Evolutionary conservation across 2,797 vertebrate species (phyloP), one percentile per base, ranked within the genome.

Genomic region (Erpetoichthys calabaricus): DNA sequence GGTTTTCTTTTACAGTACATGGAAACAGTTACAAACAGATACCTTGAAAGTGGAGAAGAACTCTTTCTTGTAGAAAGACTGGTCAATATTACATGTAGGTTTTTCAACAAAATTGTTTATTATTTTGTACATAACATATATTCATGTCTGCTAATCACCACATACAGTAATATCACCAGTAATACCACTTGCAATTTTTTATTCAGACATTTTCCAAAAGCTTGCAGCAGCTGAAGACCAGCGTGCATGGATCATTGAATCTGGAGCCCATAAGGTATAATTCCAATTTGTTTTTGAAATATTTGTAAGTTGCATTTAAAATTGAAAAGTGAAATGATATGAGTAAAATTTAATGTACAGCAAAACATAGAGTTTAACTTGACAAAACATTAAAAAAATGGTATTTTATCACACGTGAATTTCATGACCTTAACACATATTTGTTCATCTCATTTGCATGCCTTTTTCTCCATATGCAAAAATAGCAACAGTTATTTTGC

Each of bases 131-230:
- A 42, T 41, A 8, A 25, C 2, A 2, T 25, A 25, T 25, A 25
- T 25, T 25, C 25, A 25, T 25, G 25, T 25, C 25, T 25, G 25
- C 25, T 25, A 25, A 25, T 25, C 25, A 25, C 25, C 2, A 25
- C 25, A 25, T 25, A 25, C 25, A 25, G 25, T 25, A 25, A 25
- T 25, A 25, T 25, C 25, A 25, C 25, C 25, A 25, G 25, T 25
- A 25, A 25, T 25, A 25, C 25, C 25, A 25, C 25, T 25, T 55
- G 55, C 61, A 9, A 65, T 64, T 60, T 60, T 42, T 51, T 62
- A 53, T 53, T 47, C 57, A 93, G 91, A 89, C 74, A 83, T 94
- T 71, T 90, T 94, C 75, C 91, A 94, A 77, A 96, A 91, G 68
- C 70, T 95, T 53, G 81, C 86, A 58, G 75, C 80, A 3, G 62